Base-by-base conservation (phyloP, 1,140 invertebrate genomes). In the Bombyx mandarina region DNA sequence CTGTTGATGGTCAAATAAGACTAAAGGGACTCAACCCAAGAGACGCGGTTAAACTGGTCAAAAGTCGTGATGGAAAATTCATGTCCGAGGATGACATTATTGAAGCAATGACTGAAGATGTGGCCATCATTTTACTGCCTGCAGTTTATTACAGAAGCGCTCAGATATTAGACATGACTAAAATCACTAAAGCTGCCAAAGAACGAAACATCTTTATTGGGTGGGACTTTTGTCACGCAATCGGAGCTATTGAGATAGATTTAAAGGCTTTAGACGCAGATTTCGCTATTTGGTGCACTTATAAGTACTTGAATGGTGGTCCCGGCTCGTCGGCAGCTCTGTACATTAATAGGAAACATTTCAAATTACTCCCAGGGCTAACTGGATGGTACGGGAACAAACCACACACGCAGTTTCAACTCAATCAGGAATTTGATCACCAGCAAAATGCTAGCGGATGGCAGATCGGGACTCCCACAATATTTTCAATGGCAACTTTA, bases 251-350 rank as follows among this genome's bases (percentile, higher is more conserved):
- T 35, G 76, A 80, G 54, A 57, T 83, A 3, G 60, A 86, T 69
- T 62, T 86, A 1, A 77, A 74, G 6, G 54, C 57, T 45, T 7
- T 83, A 35, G 78, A 82, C 35, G 65, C 69, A 35, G 83, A 86
- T 65, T 86, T 86, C 51, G 83, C 78, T 6, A 66, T 83, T 6
- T 82, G 81, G 79, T 84, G 81, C 44, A 82, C 80, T 9, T 86
- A 86, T 56, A 84, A 86, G 62, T 83, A 85, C 46, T 54, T 86
- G 12, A 85, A 86, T 43, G 79, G 79, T 1, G 82, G 82, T 1
- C 80, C 81, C 0, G 83, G 83, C 0, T 67, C 80, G 0, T 22
- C 72, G 4, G 73, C 80, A 0, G 76, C 65, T 7, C 54, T 85
- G 12, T 85, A 83, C 42, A 78, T 84, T 10, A 84, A 84, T 52